Percentiles rank a stretch among this genome's conserved stretches.
These are phyloP conservation scores for Acanthis flammea DNA, from an alignment of 2,797 vertebrate species.

Conservation along the genomic window DNA sequence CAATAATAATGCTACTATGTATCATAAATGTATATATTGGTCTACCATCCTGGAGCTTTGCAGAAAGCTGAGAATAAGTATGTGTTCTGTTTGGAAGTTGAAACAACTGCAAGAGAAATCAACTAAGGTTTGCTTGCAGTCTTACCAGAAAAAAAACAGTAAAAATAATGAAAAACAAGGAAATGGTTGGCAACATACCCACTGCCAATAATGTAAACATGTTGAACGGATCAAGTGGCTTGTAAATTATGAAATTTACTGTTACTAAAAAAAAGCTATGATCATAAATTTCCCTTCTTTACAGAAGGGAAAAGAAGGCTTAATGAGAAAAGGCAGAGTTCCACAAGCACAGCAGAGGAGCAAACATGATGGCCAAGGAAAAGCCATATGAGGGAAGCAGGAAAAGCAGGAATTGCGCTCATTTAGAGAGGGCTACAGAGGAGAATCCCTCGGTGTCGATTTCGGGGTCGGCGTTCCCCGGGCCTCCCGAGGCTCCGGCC, in stretches of 20 bases:
- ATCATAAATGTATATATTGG: background rate
- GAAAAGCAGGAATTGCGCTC: rapidly evolving
- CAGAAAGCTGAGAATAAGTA: background rate
- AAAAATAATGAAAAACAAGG: background rate
- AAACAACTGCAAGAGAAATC: background rate
- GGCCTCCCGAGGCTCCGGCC: rapidly evolving
- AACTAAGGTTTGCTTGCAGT: background rate
- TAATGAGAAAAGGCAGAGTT: rapidly evolving
- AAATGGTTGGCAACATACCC: background rate
- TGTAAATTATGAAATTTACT: background rate
- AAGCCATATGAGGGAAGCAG: rapidly evolving
- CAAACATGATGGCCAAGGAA: rapidly evolving
- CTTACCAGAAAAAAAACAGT: background rate
- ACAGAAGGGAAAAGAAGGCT: background rate
- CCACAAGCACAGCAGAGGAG: rapidly evolving
- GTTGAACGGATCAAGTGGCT: rapidly evolving
- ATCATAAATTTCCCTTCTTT: background rate
- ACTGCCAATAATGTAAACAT: background rate
- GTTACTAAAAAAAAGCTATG: background rate
- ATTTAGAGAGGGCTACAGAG: rapidly evolving
- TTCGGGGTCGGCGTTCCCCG: rapidly evolving
- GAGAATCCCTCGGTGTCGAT: rapidly evolving
- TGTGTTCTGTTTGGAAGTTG: background rate
- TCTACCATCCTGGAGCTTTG: background rate
- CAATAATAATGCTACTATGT: rapidly evolving